phyloP scores from a whole-genome alignment of 2,113 vertebrate species.

The Meriones unguiculatus region DNA sequence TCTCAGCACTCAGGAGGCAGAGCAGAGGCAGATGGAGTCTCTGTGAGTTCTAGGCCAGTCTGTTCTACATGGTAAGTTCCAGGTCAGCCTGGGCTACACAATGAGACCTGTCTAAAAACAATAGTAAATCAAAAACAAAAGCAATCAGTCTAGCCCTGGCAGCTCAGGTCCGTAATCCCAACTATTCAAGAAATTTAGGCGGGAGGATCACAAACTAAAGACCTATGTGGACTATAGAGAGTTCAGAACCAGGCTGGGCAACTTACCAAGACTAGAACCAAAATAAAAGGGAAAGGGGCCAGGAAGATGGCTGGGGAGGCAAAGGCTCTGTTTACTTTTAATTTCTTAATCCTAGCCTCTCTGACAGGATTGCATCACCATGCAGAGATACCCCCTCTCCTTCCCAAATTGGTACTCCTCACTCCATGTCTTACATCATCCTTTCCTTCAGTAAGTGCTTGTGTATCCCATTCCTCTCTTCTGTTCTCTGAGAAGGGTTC shows the following conservation, averaged over 20 bases:
- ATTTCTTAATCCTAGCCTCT: background rate
- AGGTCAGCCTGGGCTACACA: background rate
- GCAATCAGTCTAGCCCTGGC: background rate
- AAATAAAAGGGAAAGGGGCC: background rate
- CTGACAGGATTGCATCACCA: background rate
- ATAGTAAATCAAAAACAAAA: background rate
- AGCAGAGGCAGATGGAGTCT: background rate
- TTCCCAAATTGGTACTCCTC: background rate
- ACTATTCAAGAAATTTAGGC: background rate
- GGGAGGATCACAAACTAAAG: background rate
- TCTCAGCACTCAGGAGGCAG: background rate
- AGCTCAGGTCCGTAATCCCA: background rate
- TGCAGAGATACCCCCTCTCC: background rate
- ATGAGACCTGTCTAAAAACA: background rate
- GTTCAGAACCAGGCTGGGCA: background rate
- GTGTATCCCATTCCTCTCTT: background rate
- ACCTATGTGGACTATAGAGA: background rate
- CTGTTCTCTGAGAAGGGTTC: constrained; percentile 37
- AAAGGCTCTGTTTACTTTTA: background rate
- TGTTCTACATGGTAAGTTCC: background rate
- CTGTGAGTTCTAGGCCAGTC: background rate
- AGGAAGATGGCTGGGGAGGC: background rate
- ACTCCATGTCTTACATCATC: background rate
- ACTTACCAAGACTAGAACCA: too few relatives aligned
- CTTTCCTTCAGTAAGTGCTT: background rate